Percentiles rank a stretch among this genome's conserved stretches.
Evolutionary conservation across 2,888 invertebrate genomes (phyloP).

Genomic region (Microctonus aethiopoides): DNA sequence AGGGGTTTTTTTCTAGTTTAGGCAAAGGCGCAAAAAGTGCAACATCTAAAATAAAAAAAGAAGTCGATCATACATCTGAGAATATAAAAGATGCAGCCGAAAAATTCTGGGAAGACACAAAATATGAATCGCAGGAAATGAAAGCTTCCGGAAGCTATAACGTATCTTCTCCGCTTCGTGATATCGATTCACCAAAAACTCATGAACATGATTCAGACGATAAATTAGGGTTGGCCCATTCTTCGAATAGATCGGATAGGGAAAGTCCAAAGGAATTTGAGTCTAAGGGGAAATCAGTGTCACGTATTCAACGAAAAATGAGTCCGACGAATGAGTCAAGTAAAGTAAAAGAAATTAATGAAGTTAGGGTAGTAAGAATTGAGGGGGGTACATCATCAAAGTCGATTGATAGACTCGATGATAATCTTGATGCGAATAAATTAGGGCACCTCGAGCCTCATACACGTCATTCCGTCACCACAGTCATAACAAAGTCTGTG

Average conservation of each 20-base stretch:
- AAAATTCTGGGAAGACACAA: slow-evolving; percentile 50
- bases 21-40: slow-evolving; percentile 51
- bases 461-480: slow-evolving; percentile 65
- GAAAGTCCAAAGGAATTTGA: slow-evolving; percentile 34
- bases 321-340: slow-evolving; percentile 46
- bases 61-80: slow-evolving; percentile 50
- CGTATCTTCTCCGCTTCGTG: slow-evolving; percentile 46
- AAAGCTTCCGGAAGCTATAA: slow-evolving; percentile 52
- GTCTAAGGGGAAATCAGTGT: slow-evolving; percentile 40
- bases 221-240: slow-evolving; percentile 46
- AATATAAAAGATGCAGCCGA: slow-evolving; percentile 46
- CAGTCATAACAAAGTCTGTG: slow-evolving; percentile 67
- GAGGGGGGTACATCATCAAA: slow-evolving; percentile 22
- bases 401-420: slow-evolving; percentile 43
- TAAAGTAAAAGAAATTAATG: slow-evolving; percentile 25
- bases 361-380: slow-evolving; percentile 31
- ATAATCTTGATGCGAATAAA: slow-evolving; percentile 52
- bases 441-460: slow-evolving; percentile 65
- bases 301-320: slow-evolving; percentile 60
- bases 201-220: slow-evolving; percentile 38
- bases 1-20: slow-evolving; percentile 50
- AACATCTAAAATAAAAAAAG: slow-evolving; percentile 49
- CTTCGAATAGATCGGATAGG: slow-evolving; percentile 37
- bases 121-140: slow-evolving; percentile 49
- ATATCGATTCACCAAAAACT: slow-evolving; percentile 37